Evolutionary conservation across 2,888 invertebrate genomes (phyloP).

Genomic region (Phortica okadai): DNA sequence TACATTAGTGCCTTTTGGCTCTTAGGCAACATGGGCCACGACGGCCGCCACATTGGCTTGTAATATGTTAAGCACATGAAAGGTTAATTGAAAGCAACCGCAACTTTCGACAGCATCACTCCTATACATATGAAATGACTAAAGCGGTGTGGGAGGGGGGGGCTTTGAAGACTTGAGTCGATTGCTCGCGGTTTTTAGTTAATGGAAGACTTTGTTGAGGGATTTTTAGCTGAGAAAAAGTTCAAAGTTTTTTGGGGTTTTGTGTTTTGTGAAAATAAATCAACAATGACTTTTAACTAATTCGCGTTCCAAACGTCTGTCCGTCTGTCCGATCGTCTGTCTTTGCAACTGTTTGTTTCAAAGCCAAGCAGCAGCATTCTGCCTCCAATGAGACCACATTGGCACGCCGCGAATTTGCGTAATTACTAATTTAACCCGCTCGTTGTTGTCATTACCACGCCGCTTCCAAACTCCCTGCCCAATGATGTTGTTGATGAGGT

Average conservation of each 20-base stretch:
- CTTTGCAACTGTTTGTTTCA: too few relatives aligned
- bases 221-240: conserved; percentile 43
- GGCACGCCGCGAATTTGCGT: conserved; percentile 65
- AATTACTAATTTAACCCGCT: conserved; percentile 63
- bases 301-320: conserved; percentile 9
- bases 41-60: conserved; percentile 49
- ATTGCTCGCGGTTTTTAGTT: background rate
- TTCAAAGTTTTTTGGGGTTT: conserved; percentile 57
- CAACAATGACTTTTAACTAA: conserved; percentile 57
- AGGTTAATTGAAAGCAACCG: conserved; percentile 68
- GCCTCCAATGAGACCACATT: conserved; percentile 34
- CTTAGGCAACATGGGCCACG: conserved; percentile 39
- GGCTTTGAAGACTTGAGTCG: background rate
- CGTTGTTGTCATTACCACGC: too few relatives aligned
- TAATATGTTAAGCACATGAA: conserved; percentile 62
- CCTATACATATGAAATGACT: background rate
- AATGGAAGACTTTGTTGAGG: background rate
- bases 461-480: too few relatives aligned
- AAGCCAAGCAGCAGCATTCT: too few relatives aligned
- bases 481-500: too few relatives aligned
- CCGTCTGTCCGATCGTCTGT: background rate
- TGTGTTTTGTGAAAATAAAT: conserved; percentile 56
- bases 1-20: conserved; percentile 55
- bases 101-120: conserved; percentile 60
- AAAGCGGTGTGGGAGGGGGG: background rate